These are phyloP conservation scores for Rhyacophila evoluta DNA, from an alignment of 2,888 invertebrate species.

Conservation along the genomic window DNA sequence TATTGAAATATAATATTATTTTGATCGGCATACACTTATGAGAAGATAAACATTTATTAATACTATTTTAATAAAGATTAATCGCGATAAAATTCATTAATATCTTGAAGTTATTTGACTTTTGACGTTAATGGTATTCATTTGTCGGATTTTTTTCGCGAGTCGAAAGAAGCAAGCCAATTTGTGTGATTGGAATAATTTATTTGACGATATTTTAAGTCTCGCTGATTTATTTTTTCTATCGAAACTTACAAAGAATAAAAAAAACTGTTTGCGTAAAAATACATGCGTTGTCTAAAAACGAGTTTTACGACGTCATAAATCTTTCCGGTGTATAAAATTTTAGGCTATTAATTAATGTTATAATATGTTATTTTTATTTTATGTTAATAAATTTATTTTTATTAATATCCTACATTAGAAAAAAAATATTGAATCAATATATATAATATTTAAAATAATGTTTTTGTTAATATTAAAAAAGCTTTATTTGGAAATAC, in stretches of 20 bases:
- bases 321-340: neutral
- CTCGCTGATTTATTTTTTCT: neutral
- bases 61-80: neutral
- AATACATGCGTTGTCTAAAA: neutral
- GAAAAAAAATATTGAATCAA: neutral
- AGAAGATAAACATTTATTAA: neutral
- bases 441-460: neutral
- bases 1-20: no score
- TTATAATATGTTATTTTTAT: slow-evolving; percentile 11
- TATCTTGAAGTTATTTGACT: neutral
- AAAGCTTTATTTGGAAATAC: no score
- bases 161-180: neutral
- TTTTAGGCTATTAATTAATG: slow-evolving; percentile 1
- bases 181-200: slow-evolving; percentile 9
- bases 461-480: no score
- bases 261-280: neutral
- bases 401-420: no score
- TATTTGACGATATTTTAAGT: slow-evolving; percentile 4
- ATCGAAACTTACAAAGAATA: neutral
- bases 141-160: neutral
- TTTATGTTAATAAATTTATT: neutral
- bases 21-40: no score
- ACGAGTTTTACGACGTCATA: neutral
- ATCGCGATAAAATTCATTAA: slow-evolving; percentile 2
- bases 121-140: neutral